Evolutionary conservation across 53 echinoderm and acorn worm genomes (phyloP).

Genomic region (Henricia sp.): DNA sequence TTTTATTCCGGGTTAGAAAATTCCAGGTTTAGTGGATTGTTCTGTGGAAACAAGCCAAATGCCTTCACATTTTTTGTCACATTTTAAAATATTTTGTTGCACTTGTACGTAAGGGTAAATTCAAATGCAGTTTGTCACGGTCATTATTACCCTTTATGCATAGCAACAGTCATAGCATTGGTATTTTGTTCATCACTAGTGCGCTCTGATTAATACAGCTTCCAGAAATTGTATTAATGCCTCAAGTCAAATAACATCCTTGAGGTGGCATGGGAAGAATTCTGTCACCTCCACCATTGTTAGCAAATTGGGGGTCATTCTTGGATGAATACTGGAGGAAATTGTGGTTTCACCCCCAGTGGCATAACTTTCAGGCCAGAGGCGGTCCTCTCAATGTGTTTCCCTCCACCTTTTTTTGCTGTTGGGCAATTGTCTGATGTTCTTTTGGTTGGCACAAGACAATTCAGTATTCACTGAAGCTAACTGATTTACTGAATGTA

Average conservation of each 20-base stretch:
- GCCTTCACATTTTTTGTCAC: not conserved
- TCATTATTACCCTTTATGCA: not conserved
- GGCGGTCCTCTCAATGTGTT: conserved; percentile 10
- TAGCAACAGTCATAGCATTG: conserved; percentile 7
- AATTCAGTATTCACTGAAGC: too few species aligned
- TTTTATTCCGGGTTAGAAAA: too few species aligned
- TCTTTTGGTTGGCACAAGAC: too few species aligned
- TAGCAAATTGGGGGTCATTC: not conserved
- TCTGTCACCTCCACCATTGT: conserved; percentile 22
- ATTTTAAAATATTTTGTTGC: not conserved
- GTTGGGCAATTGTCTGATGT: too few species aligned
- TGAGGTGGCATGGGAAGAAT: conserved; percentile 6
- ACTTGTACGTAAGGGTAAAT: not conserved
- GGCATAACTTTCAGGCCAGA: conserved; percentile 8
- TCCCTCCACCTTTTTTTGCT: too few species aligned
- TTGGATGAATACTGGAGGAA: conserved; percentile 12
- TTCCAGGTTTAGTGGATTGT: too few species aligned
- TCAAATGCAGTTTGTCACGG: not conserved
- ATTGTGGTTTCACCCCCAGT: not conserved
- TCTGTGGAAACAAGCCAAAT: too few species aligned
- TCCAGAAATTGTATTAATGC: conserved; percentile 6
- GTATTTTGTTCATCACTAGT: not conserved
- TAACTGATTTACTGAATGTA: too few species aligned
- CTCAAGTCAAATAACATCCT: not conserved
- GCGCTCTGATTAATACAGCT: not conserved